Conservation (phyloP, 2,797 vertebrate species). For the Ptychadena robeensis region DNA sequence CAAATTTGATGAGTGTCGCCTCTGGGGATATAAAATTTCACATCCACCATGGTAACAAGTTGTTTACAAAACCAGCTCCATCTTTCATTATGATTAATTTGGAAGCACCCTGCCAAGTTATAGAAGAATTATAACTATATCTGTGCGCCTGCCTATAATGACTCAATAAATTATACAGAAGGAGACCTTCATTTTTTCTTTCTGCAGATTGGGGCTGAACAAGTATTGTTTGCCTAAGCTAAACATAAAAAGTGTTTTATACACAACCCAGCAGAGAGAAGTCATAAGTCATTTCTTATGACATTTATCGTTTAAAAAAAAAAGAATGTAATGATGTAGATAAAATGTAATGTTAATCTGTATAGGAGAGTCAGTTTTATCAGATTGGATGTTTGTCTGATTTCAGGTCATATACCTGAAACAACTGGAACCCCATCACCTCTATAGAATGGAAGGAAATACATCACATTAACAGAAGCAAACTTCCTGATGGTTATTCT, state of each 20-base stretch:
- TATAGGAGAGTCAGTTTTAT: no score
- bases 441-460: no score
- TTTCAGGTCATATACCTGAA: no score
- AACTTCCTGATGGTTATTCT: no score
- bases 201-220: not conserved
- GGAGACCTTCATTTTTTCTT: not conserved
- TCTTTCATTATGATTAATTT: constrained; percentile 20
- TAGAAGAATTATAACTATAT: constrained; percentile 21
- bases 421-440: no score
- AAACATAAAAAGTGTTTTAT: not conserved
- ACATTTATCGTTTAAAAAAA: not conserved
- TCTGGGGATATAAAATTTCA: constrained; percentile 33
- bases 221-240: not conserved
- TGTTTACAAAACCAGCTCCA: not conserved
- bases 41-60: not conserved
- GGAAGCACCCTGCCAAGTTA: not conserved
- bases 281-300: constrained; percentile 1
- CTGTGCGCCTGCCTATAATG: not conserved
- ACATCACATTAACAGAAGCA: no score
- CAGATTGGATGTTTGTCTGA: no score
- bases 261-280: not conserved
- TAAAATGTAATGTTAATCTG: not conserved
- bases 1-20: not conserved
- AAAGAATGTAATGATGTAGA: not conserved
- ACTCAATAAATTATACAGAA: constrained; percentile 30